Evolutionary conservation across 2,113 vertebrate species (phyloP), one percentile per base, ranked within the genome.

Genomic region (Entelurus aequoreus): DNA sequence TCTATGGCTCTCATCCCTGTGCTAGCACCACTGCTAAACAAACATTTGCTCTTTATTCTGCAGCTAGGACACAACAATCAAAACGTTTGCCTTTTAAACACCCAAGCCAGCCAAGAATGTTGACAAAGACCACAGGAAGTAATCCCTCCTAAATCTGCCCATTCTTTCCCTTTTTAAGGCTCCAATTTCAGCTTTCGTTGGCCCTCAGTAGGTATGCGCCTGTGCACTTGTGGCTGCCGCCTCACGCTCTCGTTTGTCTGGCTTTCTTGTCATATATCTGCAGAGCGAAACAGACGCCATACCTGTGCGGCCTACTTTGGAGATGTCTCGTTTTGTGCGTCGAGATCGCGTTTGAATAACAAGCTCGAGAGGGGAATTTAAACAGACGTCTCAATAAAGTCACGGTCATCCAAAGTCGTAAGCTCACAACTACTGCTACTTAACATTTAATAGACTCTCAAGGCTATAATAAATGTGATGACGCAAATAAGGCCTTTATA

Each of bases 91-190:
- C 42, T 44, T 57, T 46, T 44, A 57, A 57, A 57, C 38, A 57
- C 55, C 40, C n/a, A 9, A 57, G 55, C 16, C 40, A 40, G 44
- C 16, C 55, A 57, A 57, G 55, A 57, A 57, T 57, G 55, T 57
- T 44, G 38, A 57, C 55, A 44, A 57, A 57, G 55, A 44, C 55
- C 55, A 44, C 55, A 57, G 55, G 55, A 57, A 57, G 55, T 57
- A 57, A 57, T 57, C 55, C 40, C 55, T 11, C 35, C 55, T 57
- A 57, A 57, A 57, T 44, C 55, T 57, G 55, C 40, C 40, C 40
- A 44, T 57, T 57, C 55, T 57, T 44, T 44, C 19, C 38, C 46
- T 8, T 3, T 40, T 21, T 46, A 57, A 57, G 55, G 7, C 55
- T 57, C 55, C 6, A 16, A 46, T 57, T 57, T 57, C 55, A 44